Evolutionary conservation across 2,888 invertebrate species (phyloP).

Genomic region (Mechanitis messenoides): DNA sequence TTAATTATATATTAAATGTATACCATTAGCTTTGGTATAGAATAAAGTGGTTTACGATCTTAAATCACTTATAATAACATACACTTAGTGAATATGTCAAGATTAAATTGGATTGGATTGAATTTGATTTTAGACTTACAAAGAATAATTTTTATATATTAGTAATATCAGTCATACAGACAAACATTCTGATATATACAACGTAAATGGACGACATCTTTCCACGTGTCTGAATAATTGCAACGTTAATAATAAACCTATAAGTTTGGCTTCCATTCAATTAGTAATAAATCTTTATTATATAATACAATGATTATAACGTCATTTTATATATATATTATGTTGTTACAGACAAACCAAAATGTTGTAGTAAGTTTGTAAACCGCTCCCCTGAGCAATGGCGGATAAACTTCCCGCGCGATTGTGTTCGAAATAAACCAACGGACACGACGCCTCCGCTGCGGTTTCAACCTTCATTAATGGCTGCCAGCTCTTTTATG

Average conservation of each 20-base stretch:
- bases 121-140: too few species aligned
- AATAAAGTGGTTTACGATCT: too few species aligned
- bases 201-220: too few species aligned
- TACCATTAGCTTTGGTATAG: background rate
- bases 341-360: background rate
- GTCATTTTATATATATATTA: background rate
- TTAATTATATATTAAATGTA: background rate
- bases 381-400: slow-evolving; percentile 30
- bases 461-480: slow-evolving; percentile 64
- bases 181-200: too few species aligned
- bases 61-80: background rate
- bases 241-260: too few species aligned
- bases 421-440: slow-evolving; percentile 45
- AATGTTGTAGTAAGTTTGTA: background rate
- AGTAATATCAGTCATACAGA: too few species aligned
- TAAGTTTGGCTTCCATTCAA: slow-evolving; percentile 16
- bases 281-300: slow-evolving; percentile 12
- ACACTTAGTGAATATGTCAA: slow-evolving; percentile 4
- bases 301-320: too few species aligned
- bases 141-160: too few species aligned
- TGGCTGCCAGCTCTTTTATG: slow-evolving; percentile 62
- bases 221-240: too few species aligned
- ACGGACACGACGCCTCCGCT: slow-evolving; percentile 42
- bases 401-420: slow-evolving; percentile 42
- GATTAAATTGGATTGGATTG: too few species aligned